Evolutionary conservation across 2,888 invertebrate genomes (phyloP), one percentile per base, ranked within the genome.

Genomic region (Eupithecia vulgata): DNA sequence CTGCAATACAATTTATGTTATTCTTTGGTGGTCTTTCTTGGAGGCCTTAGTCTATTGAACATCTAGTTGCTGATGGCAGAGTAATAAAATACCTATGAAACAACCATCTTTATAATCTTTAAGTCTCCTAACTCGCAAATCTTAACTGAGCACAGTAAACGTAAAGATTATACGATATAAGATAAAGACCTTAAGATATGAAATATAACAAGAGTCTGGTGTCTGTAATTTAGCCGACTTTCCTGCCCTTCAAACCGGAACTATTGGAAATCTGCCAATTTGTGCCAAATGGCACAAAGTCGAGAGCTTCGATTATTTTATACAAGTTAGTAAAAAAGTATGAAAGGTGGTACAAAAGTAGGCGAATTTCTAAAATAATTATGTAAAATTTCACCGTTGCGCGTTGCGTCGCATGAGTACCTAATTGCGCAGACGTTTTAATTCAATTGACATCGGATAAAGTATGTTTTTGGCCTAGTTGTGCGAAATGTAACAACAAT

Each of bases 221-320:
- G 68, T 71, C 42, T 59, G 37, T 68, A 74, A 74, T 68, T 74
- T 68, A 65, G 68, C 65, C 68, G 61, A 66, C 74, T 68, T 71
- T 68, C 74, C 74, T 61, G 74, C 71, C 71, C 71, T 71, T 74
- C 45, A 71, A 68, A 66, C 68, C 68, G 68, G 71, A 71, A 71
- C 67, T 59, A 59, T 42, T 57, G 72, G 73, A 69, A 61, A 69
- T 37, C 73, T 59, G 48, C 70, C 70, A 73, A 73, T 70, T 34
- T 35, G 67, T 72, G 65, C 68, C 42, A 65, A 57, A 68, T 48
- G 30, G 48, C 52, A 21, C 69, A 61, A 34, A 30, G 34, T 61
- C 61, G 34, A 61, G 34, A 17, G 61, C 34, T 34, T 57, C 57
- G 57, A 57, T 57, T 57, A 13, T 25, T 25, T 57, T 57, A 45